Evolutionary conservation across 2,113 vertebrate species (phyloP), one percentile per base, ranked within the genome.

Genomic region (Sander lucioperca): DNA sequence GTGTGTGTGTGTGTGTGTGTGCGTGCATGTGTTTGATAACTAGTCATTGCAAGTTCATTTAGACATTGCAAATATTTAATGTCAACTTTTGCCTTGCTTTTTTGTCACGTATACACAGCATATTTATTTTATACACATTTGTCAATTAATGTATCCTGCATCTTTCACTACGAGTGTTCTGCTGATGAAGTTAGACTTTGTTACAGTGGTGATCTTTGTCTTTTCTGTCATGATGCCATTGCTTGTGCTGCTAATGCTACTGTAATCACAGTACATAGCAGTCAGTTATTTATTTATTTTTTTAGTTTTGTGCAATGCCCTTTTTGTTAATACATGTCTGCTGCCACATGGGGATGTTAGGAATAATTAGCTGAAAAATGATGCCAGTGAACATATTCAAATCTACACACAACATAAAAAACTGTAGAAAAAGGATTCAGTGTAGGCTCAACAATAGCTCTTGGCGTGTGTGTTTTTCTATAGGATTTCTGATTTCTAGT

Each of bases 1-100:
- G 57, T 70, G 63, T 69, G 63, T 62, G 30, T 53, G 56, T 72
- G 36, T 72, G n/a, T 72, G 18, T 53, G 18, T 53, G 27, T 27
- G 66, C 45, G 68, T 54, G 50, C 8, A n/a, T 13, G 74, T 64
- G 25, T 15, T 13, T 53, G 13, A 64, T 3, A 30, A 43, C 39
- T 61, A 65, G 12, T 39, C 23, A 33, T 25, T 51, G 4, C 10
- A n/a, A 58, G 6, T 1, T 64, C 14, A 57, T 65, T 71, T 4
- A 43, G 12, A 63, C 3, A 14, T 7, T 12, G 25, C 57, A 85
- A 51, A 73, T 48, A 56, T 59, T 72, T 45, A 21, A 10, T 4
- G 12, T 48, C 19, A 45, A 19, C 11, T 14, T 0, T 2, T 51
- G 13, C 12, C 33, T 39, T 25, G 11, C 6, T n/a, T 69, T 23